Percentiles rank a stretch among this genome's conserved stretches.
These are phyloP conservation scores for Stramonita haemastoma DNA, from an alignment of 2,888 invertebrate species.

Conservation along the genomic window DNA sequence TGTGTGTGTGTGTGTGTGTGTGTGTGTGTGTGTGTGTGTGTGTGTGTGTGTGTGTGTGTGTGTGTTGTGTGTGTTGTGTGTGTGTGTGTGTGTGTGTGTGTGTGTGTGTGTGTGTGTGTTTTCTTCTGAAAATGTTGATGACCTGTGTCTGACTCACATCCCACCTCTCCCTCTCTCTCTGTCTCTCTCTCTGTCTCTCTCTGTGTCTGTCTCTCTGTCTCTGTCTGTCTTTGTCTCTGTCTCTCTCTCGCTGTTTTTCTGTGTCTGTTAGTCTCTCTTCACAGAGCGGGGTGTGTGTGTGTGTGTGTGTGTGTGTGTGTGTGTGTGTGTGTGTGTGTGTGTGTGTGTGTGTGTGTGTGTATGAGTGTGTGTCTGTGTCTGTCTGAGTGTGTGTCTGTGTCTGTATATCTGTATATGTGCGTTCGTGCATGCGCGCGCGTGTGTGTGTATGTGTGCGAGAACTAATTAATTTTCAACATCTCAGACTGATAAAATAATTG, in stretches of 20 bases:
- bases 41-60: no score
- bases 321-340: background rate
- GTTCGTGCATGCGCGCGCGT: no score
- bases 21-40: no score
- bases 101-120: background rate
- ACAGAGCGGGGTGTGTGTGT: background rate
- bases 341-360: constrained; percentile 3
- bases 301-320: background rate
- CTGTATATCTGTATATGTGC: no score
- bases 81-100: background rate
- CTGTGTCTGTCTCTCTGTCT: background rate
- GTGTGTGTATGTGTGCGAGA: background rate
- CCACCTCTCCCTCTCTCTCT: background rate
- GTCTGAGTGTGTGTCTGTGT: background rate
- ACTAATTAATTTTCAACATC: no score
- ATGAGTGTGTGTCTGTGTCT: constrained; percentile 22
- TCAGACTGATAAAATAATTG: no score
- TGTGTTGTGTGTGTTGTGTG: no score
- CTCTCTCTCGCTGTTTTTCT: background rate
- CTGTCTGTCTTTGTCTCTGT: background rate
- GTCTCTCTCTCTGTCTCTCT: no score
- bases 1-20: no score
- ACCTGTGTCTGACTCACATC: no score
- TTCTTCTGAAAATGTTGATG: no score
- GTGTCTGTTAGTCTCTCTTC: no score